Conservation (phyloP, 1,140 invertebrate species). For the Limonius californicus region DNA sequence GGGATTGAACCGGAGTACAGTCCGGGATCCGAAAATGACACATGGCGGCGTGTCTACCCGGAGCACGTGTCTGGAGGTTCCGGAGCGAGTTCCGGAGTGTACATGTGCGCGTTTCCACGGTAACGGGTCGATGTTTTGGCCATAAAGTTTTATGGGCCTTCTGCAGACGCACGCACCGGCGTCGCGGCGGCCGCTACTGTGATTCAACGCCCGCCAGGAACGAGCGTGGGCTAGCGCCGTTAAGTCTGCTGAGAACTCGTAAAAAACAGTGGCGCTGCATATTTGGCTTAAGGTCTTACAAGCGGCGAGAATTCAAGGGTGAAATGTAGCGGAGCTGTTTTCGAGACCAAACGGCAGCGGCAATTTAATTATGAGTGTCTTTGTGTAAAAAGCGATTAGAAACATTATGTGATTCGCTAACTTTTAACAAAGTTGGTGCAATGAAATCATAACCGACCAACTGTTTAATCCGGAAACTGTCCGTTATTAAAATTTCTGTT, state of each 20-base stretch:
- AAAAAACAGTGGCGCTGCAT: conserved; percentile 39
- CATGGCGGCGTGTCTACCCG: neutral
- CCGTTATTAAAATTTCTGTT: too few relatives aligned
- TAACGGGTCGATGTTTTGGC: conserved; percentile 48
- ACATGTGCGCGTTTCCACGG: conserved; percentile 44
- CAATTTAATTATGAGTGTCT: too few relatives aligned
- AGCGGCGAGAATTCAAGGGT: too few relatives aligned
- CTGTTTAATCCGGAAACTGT: too few relatives aligned
- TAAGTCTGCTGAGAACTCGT: conserved; percentile 41
- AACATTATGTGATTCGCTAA: too few relatives aligned
- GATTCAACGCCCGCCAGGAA: conserved; percentile 32
- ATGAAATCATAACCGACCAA: too few relatives aligned
- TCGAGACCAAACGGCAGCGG: too few relatives aligned
- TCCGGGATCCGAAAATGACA: neutral
- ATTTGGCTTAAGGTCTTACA: too few relatives aligned
- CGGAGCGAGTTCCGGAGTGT: conserved; percentile 27
- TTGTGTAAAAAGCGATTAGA: too few relatives aligned
- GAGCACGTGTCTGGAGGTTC: neutral
- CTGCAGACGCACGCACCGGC: conserved; percentile 41
- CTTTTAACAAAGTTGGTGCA: too few relatives aligned
- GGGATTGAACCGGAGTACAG: conserved; percentile 8
- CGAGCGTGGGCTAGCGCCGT: conserved; percentile 34
- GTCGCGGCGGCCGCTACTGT: conserved; percentile 36
- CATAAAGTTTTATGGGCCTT: conserved; percentile 49
- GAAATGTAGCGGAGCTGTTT: too few relatives aligned